phyloP scores from a whole-genome alignment of 1,140 invertebrate genomes.

The Bombus balteatus region DNA sequence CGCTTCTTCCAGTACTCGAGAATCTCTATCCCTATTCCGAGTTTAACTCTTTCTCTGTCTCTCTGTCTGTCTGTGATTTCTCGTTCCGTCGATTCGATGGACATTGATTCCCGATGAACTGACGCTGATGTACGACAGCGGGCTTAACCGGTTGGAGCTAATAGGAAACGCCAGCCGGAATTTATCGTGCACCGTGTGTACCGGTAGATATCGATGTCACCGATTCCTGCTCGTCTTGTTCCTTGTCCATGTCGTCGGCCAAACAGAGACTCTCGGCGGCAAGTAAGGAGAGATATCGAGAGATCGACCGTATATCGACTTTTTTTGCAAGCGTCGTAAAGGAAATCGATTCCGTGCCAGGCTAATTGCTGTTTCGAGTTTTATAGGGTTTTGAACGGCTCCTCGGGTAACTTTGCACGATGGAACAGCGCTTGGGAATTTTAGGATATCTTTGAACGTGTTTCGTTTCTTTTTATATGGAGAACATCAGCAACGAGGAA shows the following conservation, averaged over 20 bases:
- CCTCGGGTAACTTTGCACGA: neutral
- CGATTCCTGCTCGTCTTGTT: neutral
- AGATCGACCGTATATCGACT: slow-evolving; percentile 3
- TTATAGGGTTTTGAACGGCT: neutral
- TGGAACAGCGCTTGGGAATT: neutral
- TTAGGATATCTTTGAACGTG: too few species aligned
- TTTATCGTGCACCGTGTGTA: slow-evolving; percentile 44
- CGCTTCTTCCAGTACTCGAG: neutral
- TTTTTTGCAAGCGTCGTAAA: neutral
- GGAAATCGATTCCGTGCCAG: slow-evolving; percentile 28
- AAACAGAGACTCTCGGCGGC: too few species aligned
- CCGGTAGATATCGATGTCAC: slow-evolving; percentile 44
- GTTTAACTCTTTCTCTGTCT: neutral
- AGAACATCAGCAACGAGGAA: too few species aligned
- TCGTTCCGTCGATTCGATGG: slow-evolving; percentile 27
- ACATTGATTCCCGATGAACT: slow-evolving; percentile 64
- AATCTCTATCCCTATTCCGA: neutral
- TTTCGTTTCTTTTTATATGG: too few species aligned
- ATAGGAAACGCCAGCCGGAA: slow-evolving; percentile 58
- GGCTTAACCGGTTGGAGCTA: slow-evolving; percentile 38
- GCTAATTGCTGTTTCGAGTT: slow-evolving; percentile 3
- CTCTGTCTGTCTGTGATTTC: neutral
- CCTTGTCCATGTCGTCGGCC: neutral
- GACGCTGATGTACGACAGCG: slow-evolving; percentile 58
- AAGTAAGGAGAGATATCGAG: slow-evolving; percentile 31